These are phyloP conservation scores for Vulpes ferrilata DNA, from an alignment of 2,113 vertebrate genomes.

Conservation along the genomic window DNA sequence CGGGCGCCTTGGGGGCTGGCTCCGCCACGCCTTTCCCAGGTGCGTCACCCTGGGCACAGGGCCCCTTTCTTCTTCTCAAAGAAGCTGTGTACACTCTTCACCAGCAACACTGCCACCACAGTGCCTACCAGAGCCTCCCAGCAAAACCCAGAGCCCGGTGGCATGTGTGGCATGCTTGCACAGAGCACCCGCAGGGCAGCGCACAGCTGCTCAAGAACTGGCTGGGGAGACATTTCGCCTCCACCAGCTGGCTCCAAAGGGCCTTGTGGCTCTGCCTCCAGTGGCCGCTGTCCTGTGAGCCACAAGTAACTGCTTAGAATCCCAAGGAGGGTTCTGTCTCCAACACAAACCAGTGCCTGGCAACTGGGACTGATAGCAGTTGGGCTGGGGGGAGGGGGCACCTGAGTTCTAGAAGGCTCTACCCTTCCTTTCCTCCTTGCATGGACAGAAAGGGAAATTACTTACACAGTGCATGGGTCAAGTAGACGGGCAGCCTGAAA, in stretches of 20 bases:
- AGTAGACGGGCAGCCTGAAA: not conserved
- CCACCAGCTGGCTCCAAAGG: not conserved
- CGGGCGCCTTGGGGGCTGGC: not conserved
- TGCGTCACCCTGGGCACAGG: not conserved
- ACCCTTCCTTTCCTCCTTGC: not conserved
- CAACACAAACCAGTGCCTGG: not conserved
- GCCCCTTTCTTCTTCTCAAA: not conserved
- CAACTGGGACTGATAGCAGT: not conserved
- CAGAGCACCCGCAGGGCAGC: not conserved
- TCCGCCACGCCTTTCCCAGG: not conserved
- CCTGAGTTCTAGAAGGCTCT: not conserved
- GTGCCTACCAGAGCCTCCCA: not conserved
- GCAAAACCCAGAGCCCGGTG: not conserved
- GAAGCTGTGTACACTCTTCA: not conserved
- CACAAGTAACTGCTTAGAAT: not conserved
- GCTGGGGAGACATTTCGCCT: not conserved
- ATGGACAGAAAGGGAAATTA: not conserved
- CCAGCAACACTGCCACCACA: not conserved
- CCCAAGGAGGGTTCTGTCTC: not conserved
- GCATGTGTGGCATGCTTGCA: not conserved
- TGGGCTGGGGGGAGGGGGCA: not conserved
- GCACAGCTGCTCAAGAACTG: not conserved
- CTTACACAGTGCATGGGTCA: not conserved
- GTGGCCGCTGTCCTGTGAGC: not conserved
- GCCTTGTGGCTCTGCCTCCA: not conserved